A percentile compares a stretch with the other conserved stretches of the same genome.
These are phyloP conservation scores for Parauchenoglanis punctatus DNA, from an alignment of 2,797 vertebrate species.

Conservation along the genomic window DNA sequence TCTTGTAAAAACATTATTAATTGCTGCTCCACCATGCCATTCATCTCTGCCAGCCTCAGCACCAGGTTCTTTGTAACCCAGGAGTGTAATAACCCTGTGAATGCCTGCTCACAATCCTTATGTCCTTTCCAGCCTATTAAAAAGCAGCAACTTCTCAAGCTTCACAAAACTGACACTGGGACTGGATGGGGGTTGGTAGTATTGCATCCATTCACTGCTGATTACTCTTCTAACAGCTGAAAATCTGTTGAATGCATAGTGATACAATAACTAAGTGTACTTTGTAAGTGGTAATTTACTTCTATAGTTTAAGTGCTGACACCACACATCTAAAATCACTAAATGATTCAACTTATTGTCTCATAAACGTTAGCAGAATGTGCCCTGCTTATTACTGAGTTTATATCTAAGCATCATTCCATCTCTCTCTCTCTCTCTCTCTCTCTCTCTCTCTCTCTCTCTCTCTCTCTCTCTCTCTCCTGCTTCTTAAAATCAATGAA, in stretches of 20 bases:
- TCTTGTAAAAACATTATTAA: conserved; percentile 72
- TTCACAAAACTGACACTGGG: conserved; percentile 48
- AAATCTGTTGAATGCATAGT: conserved; percentile 24
- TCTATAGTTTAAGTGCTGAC: neutral
- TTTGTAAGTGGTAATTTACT: neutral
- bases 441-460: neutral
- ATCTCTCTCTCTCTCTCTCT: neutral
- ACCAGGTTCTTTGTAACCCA: conserved; percentile 42
- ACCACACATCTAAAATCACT: neutral
- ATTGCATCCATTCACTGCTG: conserved; percentile 47
- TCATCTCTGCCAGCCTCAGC: conserved; percentile 58
- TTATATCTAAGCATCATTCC: neutral
- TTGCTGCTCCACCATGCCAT: conserved; percentile 65
- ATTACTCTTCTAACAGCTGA: conserved; percentile 27
- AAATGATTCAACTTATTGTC: neutral
- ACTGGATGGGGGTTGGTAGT: conserved; percentile 23
- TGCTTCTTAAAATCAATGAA: neutral
- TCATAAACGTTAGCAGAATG: neutral
- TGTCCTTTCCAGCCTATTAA: conserved; percentile 58
- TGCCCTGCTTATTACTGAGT: neutral
- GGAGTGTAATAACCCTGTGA: conserved; percentile 59
- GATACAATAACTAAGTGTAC: conserved; percentile 5
- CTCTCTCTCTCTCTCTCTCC: neutral
- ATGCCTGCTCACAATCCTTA: conserved; percentile 50
- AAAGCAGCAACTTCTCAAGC: conserved; percentile 52